Base-by-base conservation (phyloP, 1,140 invertebrate genomes). In the Paraescarpia echinospica region DNA sequence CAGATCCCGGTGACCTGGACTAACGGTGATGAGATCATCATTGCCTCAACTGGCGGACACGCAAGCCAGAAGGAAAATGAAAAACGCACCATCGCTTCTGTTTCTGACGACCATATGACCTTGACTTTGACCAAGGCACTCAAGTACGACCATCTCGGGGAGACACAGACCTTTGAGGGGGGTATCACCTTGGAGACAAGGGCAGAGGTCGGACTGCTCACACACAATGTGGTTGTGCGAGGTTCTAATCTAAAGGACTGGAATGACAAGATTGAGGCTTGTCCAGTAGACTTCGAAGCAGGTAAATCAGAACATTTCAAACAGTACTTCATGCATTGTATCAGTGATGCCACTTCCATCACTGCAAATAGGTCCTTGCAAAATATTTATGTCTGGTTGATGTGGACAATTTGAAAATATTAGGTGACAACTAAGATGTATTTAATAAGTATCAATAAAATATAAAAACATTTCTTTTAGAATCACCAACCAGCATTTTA, bases 21-120 rank as follows among this genome's bases (percentile, higher is more conserved):
- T 89, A 93, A 94, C n/a, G 94, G 94, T 27, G 95, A 95, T 88
- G 48, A 95, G 41, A 95, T 96, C 35, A 94, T 95, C 90, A 94
- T 96, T 90, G 95, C 96, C 22, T 94, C 95, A 18, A 96, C 96
- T 31, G 95, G 95, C n/a, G 91, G 94, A 89, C 35, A 93, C 6
- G 93, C 94, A 33, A 94, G 93, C 35, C 89, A 93, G 92, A 94
- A 91, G 92, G 94, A 96, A 92, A 95, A 92, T 92, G 95, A 96
- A 93, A 92, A 94, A 48, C 90, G 92, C 88, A 94, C 90, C 6
- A 96, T 96, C 35, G 91, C 91, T 2, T 91, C 92, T 5, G 93
- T 96, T 14, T 94, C 94, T 31, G 92, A 35, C 31, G 93, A 95
- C 35, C 93, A 92, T 5, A 93, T 92, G 90, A 95, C 94, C 31